These are phyloP conservation scores for Eurypyga helias DNA, from an alignment of 2,113 vertebrate genomes.

Conservation along the genomic window DNA sequence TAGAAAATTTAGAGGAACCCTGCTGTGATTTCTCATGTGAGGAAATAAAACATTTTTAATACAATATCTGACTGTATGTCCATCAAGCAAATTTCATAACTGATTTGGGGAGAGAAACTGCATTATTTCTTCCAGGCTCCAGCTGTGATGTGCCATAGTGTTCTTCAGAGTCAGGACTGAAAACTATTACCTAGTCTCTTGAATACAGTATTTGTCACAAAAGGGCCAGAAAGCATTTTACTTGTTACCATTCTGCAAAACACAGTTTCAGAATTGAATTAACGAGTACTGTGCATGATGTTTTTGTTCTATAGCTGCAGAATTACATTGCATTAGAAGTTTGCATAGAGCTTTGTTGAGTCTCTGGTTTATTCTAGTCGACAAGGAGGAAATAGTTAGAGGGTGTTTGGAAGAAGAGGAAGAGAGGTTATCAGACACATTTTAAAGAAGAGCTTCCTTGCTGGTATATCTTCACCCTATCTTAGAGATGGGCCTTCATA, in stretches of 20 bases:
- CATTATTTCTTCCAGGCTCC: not conserved
- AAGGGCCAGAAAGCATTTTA: not conserved
- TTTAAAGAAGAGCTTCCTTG: not conserved
- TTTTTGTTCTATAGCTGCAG: not conserved
- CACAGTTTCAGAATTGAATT: not conserved
- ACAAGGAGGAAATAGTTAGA: not conserved
- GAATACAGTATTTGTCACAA: not conserved
- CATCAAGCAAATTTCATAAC: not conserved
- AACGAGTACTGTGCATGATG: rapidly evolving
- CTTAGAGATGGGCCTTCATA: not conserved
- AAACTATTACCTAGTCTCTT: not conserved
- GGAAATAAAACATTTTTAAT: not conserved
- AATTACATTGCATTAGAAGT: not conserved
- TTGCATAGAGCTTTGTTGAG: not conserved
- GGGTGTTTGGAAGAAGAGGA: not conserved
- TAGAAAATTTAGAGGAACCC: not conserved
- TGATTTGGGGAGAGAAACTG: not conserved
- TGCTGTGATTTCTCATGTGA: not conserved
- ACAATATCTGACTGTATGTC: not conserved
- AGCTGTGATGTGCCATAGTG: not conserved
- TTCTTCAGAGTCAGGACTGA: not conserved
- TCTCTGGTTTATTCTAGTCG: not conserved
- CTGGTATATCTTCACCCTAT: not conserved
- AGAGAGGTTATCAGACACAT: not conserved
- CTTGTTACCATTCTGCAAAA: not conserved